Evolutionary conservation across 2,797 vertebrate species (phyloP).

Genomic region (Peromyscus nudipes): DNA sequence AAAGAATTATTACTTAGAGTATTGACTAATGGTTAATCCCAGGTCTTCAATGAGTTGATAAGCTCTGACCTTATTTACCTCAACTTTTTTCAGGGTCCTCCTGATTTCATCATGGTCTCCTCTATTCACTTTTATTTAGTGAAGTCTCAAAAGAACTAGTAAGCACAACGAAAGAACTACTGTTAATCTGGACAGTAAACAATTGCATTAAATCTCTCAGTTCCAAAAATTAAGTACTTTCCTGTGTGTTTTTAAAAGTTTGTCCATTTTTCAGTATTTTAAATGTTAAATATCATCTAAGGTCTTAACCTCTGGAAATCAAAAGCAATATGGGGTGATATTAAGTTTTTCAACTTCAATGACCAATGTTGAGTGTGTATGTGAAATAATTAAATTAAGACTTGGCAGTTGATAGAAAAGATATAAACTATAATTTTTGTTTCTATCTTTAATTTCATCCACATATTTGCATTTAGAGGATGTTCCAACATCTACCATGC

Average conservation of each 20-base stretch:
- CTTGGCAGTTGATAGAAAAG: background rate
- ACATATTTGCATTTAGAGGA: slow-evolving; percentile 30
- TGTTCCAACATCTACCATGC: background rate
- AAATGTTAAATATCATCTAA: slow-evolving; percentile 53
- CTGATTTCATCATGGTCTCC: slow-evolving; percentile 8
- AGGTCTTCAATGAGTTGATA: slow-evolving; percentile 3
- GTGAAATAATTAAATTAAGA: slow-evolving; percentile 57
- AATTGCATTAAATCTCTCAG: slow-evolving; percentile 14
- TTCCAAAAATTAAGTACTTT: slow-evolving; percentile 52
- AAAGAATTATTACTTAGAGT: slow-evolving; percentile 7
- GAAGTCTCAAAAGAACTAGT: background rate
- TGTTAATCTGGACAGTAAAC: slow-evolving; percentile 31
- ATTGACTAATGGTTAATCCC: slow-evolving; percentile 3
- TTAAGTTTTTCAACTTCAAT: background rate
- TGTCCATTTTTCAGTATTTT: slow-evolving; percentile 41
- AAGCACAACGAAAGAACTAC: background rate
- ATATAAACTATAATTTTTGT: background rate
- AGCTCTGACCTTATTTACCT: slow-evolving; percentile 20
- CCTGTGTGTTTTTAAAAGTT: slow-evolving; percentile 49
- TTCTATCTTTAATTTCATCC: slow-evolving; percentile 35
- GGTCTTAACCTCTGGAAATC: slow-evolving; percentile 28
- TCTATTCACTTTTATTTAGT: slow-evolving; percentile 31
- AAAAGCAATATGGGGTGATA: slow-evolving; percentile 20
- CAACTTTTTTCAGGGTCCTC: background rate
- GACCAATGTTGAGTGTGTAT: background rate